A percentile compares a stretch with the other conserved stretches of the same genome.
Conservation (phyloP, 2,113 vertebrate genomes). For the Indicator indicator region DNA sequence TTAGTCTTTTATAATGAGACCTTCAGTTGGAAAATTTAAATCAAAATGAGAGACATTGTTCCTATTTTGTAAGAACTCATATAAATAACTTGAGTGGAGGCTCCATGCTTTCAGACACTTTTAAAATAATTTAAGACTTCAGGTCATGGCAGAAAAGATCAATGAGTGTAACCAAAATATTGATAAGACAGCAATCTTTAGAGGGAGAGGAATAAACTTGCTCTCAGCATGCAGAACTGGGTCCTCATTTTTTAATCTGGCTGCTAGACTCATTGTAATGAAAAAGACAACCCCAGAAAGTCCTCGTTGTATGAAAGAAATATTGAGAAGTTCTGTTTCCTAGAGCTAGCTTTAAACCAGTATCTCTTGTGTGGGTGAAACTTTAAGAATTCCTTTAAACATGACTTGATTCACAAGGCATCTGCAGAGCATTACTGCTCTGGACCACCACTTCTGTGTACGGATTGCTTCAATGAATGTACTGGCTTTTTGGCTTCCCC, state of each 20-base stretch:
- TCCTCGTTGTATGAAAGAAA: neutral
- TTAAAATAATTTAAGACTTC: neutral
- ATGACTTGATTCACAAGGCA: neutral
- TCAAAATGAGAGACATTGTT: neutral
- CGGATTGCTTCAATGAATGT: neutral
- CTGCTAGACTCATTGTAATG: neutral
- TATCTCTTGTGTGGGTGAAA: slow-evolving; percentile 41
- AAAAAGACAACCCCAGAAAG: neutral
- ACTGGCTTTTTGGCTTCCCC: neutral
- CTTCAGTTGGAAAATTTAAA: neutral
- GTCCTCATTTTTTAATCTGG: neutral
- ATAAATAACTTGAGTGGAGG: neutral
- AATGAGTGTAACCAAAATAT: neutral
- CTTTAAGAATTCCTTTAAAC: slow-evolving; percentile 32
- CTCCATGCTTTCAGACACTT: neutral
- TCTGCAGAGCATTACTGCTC: slow-evolving; percentile 34
- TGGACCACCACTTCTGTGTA: neutral
- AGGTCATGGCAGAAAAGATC: neutral
- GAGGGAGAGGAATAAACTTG: neutral
- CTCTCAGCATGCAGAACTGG: neutral
- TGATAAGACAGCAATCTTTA: neutral
- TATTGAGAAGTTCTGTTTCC: neutral
- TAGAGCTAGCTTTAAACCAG: slow-evolving; percentile 33
- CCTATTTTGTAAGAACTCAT: neutral
- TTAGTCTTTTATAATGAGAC: neutral